Evolutionary conservation across 2,113 vertebrate genomes (phyloP).

Genomic region (Calyptommatus sinebrachiatus): DNA sequence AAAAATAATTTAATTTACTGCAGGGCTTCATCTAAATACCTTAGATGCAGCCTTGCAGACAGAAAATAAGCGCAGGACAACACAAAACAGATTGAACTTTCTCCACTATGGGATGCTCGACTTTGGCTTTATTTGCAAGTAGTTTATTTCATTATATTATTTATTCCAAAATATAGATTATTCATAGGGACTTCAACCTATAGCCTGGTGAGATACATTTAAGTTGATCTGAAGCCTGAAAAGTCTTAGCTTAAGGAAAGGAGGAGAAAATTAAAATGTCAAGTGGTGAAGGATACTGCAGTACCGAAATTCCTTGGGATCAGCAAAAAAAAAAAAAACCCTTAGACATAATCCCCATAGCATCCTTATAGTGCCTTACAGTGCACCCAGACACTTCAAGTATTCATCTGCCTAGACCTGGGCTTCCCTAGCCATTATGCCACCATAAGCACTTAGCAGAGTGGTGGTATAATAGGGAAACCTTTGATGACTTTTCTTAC

Average conservation of each 20-base stretch:
- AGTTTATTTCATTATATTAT: background rate
- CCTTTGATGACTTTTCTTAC: too few relatives aligned
- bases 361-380: background rate
- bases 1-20: too few relatives aligned
- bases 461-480: too few relatives aligned
- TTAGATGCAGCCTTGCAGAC: too few relatives aligned
- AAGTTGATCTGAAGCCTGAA: background rate
- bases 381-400: too few relatives aligned
- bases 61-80: background rate
- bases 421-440: too few relatives aligned
- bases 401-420: too few relatives aligned
- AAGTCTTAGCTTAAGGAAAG: background rate
- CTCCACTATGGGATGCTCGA: background rate
- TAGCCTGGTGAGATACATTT: background rate
- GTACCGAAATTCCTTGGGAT: background rate
- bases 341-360: too few relatives aligned
- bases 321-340: background rate
- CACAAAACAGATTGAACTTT: background rate
- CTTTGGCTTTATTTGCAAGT: background rate
- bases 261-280: background rate
- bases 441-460: too few relatives aligned
- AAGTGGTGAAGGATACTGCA: background rate
- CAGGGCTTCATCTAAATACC: too few relatives aligned
- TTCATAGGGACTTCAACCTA: background rate
- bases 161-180: background rate